Base-by-base conservation (phyloP, 2,113 vertebrate genomes). In the Silurus glanis region DNA sequence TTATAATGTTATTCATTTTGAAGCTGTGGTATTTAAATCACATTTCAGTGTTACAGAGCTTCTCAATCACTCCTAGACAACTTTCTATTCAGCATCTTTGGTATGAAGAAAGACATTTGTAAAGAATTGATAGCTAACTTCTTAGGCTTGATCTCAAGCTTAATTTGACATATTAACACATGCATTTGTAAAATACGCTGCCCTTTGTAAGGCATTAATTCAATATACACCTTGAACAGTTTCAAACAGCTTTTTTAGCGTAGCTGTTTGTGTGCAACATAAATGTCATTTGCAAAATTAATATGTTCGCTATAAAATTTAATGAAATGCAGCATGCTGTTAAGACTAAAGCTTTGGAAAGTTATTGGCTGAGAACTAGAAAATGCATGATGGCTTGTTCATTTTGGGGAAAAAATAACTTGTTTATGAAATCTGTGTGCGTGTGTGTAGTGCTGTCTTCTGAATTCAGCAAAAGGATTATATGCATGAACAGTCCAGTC, bases 281-380 rank as follows among this genome's bases (percentile, higher is more conserved):
- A 80, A 82, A 51, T 82, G 87, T 37, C 78, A 85, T 88, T 88
- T 82, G 61, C 69, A 67, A 82, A 78, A 78, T 51, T 69, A 85
- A 85, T 85, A 82, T 88, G 67, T 62, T 82, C 23, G 81, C 25
- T 64, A 76, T 64, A 84, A 49, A 53, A 17, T 19, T 12, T 62
- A 53, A 28, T 66, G 62, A 61, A 82, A 61, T 49, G 62, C n/a
- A 51, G 75, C 72, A 53, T 23, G 59, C 72, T 83, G 86, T 75
- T 74, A 47, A 53, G 10, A 85, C 21, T 58, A 67, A 80, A 80
- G 53, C 21, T 37, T 71, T 58, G 49, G n/a, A 14, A 71, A 59
- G 62, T 72, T 81, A 85, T 28, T 86, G 61, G 17, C 4, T 28
- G 59, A 67, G n/a, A 81, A 47, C 61, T 72, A 51, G 28, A 58